Evolutionary conservation across 2,113 vertebrate genomes (phyloP).

Genomic region (Mohoua ochrocephala): DNA sequence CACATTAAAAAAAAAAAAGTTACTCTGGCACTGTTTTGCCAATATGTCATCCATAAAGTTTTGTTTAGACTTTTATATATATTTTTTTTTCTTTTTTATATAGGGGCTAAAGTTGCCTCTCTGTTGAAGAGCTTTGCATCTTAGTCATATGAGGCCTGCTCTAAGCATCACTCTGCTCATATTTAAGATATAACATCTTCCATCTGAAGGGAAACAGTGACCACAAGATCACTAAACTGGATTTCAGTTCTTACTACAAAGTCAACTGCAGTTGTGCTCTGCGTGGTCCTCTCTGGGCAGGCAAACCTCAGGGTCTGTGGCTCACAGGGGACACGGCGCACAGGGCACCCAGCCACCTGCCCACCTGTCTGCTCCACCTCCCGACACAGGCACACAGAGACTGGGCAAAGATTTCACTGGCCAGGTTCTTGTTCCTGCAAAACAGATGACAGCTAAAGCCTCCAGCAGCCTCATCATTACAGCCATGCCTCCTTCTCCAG

Average conservation of each 20-base stretch:
- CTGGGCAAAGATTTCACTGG: background rate
- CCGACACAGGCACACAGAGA: rapidly evolving
- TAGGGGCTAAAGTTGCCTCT: background rate
- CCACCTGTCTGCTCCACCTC: background rate
- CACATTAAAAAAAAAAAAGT: slow-evolving; percentile 69
- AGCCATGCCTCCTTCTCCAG: background rate
- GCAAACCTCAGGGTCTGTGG: background rate
- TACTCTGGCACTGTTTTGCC: slow-evolving; percentile 66
- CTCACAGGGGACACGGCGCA: background rate
- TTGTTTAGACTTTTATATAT: slow-evolving; percentile 51
- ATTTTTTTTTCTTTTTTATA: background rate
- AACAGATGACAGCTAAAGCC: background rate
- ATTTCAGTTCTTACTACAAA: background rate
- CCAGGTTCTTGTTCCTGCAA: background rate
- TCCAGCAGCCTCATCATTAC: background rate
- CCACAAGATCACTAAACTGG: background rate
- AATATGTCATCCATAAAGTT: slow-evolving; percentile 68
- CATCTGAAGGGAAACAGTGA: background rate
- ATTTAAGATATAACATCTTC: background rate
- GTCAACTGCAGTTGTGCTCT: background rate
- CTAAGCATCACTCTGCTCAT: background rate
- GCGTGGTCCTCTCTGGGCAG: background rate
- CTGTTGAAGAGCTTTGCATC: background rate
- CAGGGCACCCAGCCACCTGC: background rate
- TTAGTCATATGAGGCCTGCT: background rate